Evolutionary conservation across 2,797 vertebrate genomes (phyloP), one percentile per base, ranked within the genome.

Genomic region (Rhynchonycteris naso): DNA sequence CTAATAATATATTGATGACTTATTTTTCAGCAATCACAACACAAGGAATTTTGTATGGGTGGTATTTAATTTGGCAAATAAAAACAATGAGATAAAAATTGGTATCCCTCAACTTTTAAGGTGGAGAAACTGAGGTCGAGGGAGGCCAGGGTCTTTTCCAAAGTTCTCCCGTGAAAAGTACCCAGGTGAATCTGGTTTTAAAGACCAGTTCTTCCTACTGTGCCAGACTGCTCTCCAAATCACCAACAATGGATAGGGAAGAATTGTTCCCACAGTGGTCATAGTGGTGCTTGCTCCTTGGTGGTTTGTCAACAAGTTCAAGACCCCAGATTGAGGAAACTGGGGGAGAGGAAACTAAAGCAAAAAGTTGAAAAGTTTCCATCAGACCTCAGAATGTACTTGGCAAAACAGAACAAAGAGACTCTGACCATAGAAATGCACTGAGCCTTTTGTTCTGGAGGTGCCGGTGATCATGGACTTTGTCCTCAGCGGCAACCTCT

Each of bases 401-500:
- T 90, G 82, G 26, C 35, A 54, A 11, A 35, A 69, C 18, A 88
- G 88, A 95, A 2, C 19, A 69, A 87, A 84, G 76, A 74, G 28
- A 7, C 71, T 78, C 71, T 78, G 50, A 47, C 12, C 1, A 11
- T 75, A 56, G 78, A 81, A 88, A 69, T 61, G 30, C 0, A 6
- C 24, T 2, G 15, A 61, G 30, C 15, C 3, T 28, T 86, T 66
- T 30, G n/a, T 93, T 83, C 30, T 24, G 12, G 61, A 61, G 43
- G 50, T 21, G 13, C 21, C 0, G 11, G 30, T 28, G 47, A 89
- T 21, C 19, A 0, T 38, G 33, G 71, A 56, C 9, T 80, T 79
- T 91, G 68, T 78, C 92, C 88, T 83, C 52, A 83, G 33, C 16
- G 4, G 13, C 63, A 79, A 74, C 58, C 16, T 95, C 65, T 86